A percentile compares a stretch with the other conserved stretches of the same genome.
phyloP scores from a whole-genome alignment of 2,797 vertebrate genomes.

The Silurus aristotelis region DNA sequence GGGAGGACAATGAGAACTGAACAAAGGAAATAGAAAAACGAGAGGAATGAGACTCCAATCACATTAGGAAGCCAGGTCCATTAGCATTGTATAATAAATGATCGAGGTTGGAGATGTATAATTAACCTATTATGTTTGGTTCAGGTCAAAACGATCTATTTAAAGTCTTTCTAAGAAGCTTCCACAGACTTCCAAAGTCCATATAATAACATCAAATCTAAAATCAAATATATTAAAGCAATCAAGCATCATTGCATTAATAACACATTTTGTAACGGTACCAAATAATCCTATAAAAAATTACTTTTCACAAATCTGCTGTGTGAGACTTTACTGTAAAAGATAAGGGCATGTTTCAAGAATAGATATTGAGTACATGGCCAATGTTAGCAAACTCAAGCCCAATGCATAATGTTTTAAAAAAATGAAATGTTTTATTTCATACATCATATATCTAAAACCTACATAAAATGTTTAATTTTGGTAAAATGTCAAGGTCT shows the following conservation, averaged over 20 bases:
- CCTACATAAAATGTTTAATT: neutral
- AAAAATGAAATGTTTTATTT: neutral
- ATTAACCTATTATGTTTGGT: neutral
- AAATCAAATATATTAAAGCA: neutral
- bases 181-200: neutral
- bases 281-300: neutral
- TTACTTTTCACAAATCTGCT: neutral
- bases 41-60: neutral
- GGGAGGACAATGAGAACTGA: neutral
- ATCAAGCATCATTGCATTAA: neutral
- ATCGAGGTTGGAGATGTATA: neutral
- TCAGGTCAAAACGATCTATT: neutral
- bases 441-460: neutral
- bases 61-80: neutral
- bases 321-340: neutral
- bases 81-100: neutral
- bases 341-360: neutral
- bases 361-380: neutral
- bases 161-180: neutral
- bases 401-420: neutral
- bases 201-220: neutral
- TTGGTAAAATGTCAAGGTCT: too few species aligned
- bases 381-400: too few species aligned
- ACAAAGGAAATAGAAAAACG: neutral
- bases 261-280: neutral